Conservation (phyloP, 2,888 invertebrate species). For the Ischnura elegans region DNA sequence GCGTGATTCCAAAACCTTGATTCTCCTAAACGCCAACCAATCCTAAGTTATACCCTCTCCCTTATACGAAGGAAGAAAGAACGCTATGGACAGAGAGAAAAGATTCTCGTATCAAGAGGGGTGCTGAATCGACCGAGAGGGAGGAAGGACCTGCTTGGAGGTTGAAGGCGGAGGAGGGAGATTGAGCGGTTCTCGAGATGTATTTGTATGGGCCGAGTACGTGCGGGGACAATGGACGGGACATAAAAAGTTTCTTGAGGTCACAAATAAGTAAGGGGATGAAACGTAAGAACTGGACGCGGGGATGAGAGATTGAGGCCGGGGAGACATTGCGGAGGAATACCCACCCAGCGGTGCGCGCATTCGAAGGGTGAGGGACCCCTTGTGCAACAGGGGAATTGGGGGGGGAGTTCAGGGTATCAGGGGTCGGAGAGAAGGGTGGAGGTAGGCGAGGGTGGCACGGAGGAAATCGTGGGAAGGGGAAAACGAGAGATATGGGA, state of each 20-base stretch:
- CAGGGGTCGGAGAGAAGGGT: neutral
- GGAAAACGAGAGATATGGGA: neutral
- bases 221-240: conserved; percentile 1
- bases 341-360: neutral
- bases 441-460: neutral
- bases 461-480: neutral
- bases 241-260: conserved; percentile 25
- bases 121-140: neutral
- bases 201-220: neutral
- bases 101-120: neutral
- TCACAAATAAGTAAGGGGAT: conserved; percentile 31
- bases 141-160: neutral
- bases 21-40: no score
- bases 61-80: no score
- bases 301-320: neutral
- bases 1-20: no score
- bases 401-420: neutral
- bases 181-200: neutral
- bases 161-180: no score
- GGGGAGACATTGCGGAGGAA: neutral
- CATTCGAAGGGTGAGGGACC: neutral
- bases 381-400: no score
- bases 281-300: neutral
- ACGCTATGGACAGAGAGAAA: no score
- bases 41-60: no score